Percentiles rank a stretch among this genome's conserved stretches.
Conservation (phyloP, 2,888 invertebrate genomes). For the Melieria omissa region DNA sequence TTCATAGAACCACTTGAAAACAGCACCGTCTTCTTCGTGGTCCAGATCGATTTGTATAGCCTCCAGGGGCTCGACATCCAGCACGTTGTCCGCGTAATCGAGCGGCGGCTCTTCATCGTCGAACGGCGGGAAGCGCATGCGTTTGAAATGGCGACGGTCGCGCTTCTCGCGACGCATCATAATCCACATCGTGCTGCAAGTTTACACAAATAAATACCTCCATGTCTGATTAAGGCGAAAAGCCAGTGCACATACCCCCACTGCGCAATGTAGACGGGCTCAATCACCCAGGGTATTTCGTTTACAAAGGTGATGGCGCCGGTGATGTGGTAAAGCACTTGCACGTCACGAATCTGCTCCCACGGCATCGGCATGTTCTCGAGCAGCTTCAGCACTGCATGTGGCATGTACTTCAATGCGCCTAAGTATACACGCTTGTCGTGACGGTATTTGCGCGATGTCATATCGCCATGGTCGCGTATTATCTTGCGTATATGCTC, state of each 20-base stretch:
- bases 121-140: conserved; percentile 99
- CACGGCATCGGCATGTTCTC: conserved; percentile 99
- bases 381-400: conserved; percentile 97
- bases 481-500: conserved; percentile 99
- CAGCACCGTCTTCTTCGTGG: conserved; percentile 89
- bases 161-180: conserved; percentile 99
- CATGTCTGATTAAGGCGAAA: not conserved
- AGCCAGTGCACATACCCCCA: conserved; percentile 81
- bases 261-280: conserved; percentile 98
- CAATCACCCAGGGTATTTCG: conserved; percentile 99
- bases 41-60: conserved; percentile 99
- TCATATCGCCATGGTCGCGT: conserved; percentile 99
- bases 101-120: conserved; percentile 99
- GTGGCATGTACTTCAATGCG: conserved; percentile 99
- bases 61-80: conserved; percentile 98
- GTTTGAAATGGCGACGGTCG: conserved; percentile 97
- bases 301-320: conserved; percentile 99
- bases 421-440: conserved; percentile 98
- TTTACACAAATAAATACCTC: not conserved
- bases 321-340: conserved; percentile 97
- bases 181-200: conserved; percentile 95
- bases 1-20: conserved; percentile 98
- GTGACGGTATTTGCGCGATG: conserved; percentile 97
- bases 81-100: conserved; percentile 98
- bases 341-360: conserved; percentile 99